phyloP scores from a whole-genome alignment of 2,113 vertebrate species.

The Platichthys flesus region DNA sequence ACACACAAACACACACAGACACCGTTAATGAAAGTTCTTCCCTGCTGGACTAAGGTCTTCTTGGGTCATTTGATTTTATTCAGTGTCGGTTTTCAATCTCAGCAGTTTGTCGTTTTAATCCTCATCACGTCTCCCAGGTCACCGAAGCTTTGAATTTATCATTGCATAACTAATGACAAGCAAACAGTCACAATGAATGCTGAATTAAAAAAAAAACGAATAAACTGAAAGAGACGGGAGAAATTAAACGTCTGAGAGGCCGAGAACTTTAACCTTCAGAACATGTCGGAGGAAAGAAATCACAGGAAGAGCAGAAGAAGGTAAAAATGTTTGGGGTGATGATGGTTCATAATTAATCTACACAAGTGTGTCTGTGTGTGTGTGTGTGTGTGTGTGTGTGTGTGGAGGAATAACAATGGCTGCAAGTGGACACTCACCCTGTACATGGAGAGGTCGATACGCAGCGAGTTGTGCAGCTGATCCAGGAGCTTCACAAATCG shows the following conservation, averaged over 20 bases:
- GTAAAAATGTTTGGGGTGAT: background rate
- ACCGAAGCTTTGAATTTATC: too few species aligned
- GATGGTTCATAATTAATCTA: too few species aligned
- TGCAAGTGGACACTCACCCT: conserved; percentile 84
- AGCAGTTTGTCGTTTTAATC: too few species aligned
- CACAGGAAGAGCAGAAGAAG: background rate
- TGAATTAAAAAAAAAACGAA: background rate
- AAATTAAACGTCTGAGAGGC: too few species aligned
- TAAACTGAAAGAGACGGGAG: background rate
- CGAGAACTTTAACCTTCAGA: background rate
- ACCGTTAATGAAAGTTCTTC: background rate
- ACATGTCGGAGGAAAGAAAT: background rate
- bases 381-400: too few species aligned
- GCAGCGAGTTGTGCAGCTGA: conserved; percentile 97
- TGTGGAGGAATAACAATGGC: too few species aligned
- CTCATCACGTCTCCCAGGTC: too few species aligned
- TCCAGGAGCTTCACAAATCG: conserved; percentile 96
- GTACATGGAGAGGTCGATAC: conserved; percentile 97
- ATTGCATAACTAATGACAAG: background rate
- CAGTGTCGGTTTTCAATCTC: too few species aligned
- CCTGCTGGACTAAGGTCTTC: too few species aligned
- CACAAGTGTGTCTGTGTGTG: background rate
- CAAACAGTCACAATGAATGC: background rate
- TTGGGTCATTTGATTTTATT: too few species aligned
- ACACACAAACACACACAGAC: conserved; percentile 1